Percentiles rank a stretch among this genome's conserved stretches.
phyloP scores from a whole-genome alignment of 2,113 vertebrate species.

The Furnarius figulus region DNA sequence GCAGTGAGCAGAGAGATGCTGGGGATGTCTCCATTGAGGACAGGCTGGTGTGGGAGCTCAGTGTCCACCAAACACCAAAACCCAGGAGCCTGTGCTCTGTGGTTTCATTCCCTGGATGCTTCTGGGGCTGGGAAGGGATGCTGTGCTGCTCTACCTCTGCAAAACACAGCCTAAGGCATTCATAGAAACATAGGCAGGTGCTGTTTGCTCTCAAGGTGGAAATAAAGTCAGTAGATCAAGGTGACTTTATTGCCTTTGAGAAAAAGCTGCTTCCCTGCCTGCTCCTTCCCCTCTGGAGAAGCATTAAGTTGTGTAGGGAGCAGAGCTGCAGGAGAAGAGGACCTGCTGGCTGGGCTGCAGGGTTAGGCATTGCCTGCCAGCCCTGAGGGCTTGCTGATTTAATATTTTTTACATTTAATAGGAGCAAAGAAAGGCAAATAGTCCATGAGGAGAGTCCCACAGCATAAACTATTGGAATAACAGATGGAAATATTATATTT shows the following conservation, averaged over 20 bases:
- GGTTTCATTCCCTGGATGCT: neutral
- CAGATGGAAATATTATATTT: constrained; percentile 79
- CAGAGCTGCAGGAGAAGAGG: constrained; percentile 1
- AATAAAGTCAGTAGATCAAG: constrained; percentile 47
- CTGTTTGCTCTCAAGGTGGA: constrained; percentile 36
- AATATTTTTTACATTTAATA: constrained; percentile 53
- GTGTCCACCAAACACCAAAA: too few relatives aligned
- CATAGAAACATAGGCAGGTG: neutral
- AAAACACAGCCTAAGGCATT: neutral
- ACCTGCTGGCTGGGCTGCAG: constrained; percentile 19
- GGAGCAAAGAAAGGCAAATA: constrained; percentile 64
- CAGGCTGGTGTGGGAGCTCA: neutral
- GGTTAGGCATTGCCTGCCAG: constrained; percentile 19
- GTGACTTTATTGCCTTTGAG: constrained; percentile 35
- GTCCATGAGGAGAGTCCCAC: constrained; percentile 60
- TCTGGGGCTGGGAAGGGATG: neutral
- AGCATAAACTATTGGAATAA: constrained; percentile 72
- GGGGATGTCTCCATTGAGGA: neutral
- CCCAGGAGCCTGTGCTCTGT: neutral
- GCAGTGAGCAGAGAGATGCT: neutral
- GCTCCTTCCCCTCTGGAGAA: neutral
- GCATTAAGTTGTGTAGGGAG: neutral
- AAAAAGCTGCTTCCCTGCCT: constrained; percentile 44
- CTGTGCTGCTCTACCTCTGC: neutral
- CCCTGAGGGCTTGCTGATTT: constrained; percentile 33